Percentiles rank a stretch among this genome's conserved stretches.
phyloP scores from a whole-genome alignment of 2,888 invertebrate species.

The Amiota mariae region DNA sequence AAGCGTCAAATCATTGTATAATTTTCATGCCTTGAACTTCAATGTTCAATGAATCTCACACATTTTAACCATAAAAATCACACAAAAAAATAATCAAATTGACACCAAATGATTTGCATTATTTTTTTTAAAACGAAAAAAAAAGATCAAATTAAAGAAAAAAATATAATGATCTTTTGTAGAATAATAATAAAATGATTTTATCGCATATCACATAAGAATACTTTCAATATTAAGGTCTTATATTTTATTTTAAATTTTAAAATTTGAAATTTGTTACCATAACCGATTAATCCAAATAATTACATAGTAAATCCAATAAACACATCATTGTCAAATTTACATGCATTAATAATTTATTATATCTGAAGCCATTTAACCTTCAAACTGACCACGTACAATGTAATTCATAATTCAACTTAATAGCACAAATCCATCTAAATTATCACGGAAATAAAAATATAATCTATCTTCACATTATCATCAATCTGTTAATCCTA shows the following conservation, averaged over 20 bases:
- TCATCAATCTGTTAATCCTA: neutral
- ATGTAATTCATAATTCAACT: neutral
- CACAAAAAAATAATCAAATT: neutral
- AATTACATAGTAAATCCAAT: conserved; percentile 10
- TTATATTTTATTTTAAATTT: no score
- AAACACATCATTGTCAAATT: neutral
- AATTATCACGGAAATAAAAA: neutral
- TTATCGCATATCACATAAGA: no score
- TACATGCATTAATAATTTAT: neutral
- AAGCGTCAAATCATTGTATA: neutral
- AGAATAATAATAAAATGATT: no score
- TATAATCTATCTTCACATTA: neutral
- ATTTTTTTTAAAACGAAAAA: no score
- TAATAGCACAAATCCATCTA: no score
- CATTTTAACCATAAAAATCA: neutral
- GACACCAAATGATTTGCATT: neutral
- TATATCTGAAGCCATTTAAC: neutral
- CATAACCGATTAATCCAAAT: no score
- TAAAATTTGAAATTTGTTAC: no score
- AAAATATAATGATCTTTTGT: neutral
- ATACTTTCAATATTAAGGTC: no score
- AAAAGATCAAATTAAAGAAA: neutral
- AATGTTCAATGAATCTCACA: neutral
- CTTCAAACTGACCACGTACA: conserved; percentile 6
- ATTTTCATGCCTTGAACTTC: conserved; percentile 12